Evolutionary conservation across 2,113 vertebrate genomes (phyloP).

Genomic region (Ammospiza nelsoni): DNA sequence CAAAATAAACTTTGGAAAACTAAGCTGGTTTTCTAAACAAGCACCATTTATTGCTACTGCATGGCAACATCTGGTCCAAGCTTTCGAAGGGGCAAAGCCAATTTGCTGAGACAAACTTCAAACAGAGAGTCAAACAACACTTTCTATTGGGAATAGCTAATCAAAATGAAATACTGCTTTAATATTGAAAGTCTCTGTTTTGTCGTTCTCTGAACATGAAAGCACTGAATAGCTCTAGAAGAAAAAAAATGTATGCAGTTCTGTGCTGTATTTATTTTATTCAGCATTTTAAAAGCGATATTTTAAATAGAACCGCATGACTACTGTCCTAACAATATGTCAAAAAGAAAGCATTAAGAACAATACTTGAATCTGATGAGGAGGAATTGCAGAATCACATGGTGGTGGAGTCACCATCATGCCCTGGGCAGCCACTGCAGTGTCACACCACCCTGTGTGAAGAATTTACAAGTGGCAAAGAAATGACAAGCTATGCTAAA

Average conservation of each 20-base stretch:
- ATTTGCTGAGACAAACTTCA: background rate
- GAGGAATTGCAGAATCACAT: background rate
- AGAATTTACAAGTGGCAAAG: background rate
- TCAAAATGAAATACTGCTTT: background rate
- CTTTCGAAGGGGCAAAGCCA: background rate
- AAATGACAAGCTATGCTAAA: background rate
- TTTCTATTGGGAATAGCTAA: background rate
- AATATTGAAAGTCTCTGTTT: background rate
- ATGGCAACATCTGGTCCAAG: background rate
- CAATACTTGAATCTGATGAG: background rate
- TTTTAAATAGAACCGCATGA: background rate
- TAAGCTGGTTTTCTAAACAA: background rate
- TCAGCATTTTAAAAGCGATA: background rate
- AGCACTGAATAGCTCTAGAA: background rate
- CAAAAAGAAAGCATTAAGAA: background rate
- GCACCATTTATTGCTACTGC: background rate
- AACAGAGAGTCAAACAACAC: background rate
- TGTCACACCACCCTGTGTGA: rapidly evolving
- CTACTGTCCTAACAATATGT: background rate
- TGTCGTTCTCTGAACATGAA: background rate
- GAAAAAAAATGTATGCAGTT: background rate
- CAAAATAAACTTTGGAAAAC: background rate
- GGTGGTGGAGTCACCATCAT: no score
- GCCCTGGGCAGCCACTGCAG: background rate
- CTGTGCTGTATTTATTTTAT: background rate